Evolutionary conservation across 2,797 vertebrate genomes (phyloP), one percentile per base, ranked within the genome.

Genomic region (Alfaro cultratus): DNA sequence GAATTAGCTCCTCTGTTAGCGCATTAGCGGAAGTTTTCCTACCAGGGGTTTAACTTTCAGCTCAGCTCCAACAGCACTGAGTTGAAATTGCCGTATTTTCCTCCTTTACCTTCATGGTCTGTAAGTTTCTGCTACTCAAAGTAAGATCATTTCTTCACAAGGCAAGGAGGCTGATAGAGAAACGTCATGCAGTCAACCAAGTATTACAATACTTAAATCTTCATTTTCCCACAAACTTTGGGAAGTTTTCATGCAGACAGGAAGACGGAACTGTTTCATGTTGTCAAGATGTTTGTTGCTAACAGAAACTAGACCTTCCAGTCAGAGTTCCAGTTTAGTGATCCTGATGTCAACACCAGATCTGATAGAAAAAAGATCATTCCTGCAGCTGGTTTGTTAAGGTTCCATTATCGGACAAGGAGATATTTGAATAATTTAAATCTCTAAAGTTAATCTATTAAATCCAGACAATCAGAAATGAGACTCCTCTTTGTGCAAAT

Each of bases 401-500:
- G 16, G 39, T 75, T 80, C 39, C 62, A 46, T 75, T 75, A 3
- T 75, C 73, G 79, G 79, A 80, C 79, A 80, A 2, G 8, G 3
- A 10, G 45, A 7, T 21, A 3, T 47, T 18, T 2, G 18, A 3
- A 11, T 11, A 0, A 73, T 29, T 72, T 29, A 9, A 0, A 21
- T 5, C 5, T 39, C 53, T 16, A n/a, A 5, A 16, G 26, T n/a
- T 6, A 10, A 55, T 55, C 23, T 55, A 11, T n/a, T n/a, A n/a
- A 55, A 55, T n/a, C 10, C 26, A 10, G 23, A 55, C 9, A 1
- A 1, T 34, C 18, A 16, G 71, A 29, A 47, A 0, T 3, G 10
- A 34, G 1, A 8, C 26, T 31, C 34, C 0, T 31, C n/a, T 29
- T 18, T 31, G 7, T 29, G 13, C 8, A 47, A 2, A 16, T 31